These are phyloP conservation scores for Dione vanillae DNA, from an alignment of 2,888 invertebrate species.

Conservation along the genomic window DNA sequence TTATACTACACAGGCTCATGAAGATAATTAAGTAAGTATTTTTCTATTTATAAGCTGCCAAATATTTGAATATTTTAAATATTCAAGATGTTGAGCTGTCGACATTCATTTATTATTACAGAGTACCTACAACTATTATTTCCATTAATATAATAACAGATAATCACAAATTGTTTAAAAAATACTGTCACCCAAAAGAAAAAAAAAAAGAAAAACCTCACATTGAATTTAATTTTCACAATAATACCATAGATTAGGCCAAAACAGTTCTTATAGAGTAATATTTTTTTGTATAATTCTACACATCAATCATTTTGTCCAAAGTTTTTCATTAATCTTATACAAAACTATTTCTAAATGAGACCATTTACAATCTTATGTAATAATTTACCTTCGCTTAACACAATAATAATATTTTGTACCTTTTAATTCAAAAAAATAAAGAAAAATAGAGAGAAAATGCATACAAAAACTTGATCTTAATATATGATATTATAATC, in stretches of 20 bases:
- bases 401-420: conserved; percentile 7
- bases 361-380: conserved; percentile 32
- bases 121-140: background rate
- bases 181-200: conserved; percentile 2
- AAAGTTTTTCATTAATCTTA: conserved; percentile 12
- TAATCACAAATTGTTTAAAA: background rate
- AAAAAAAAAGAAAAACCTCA: background rate
- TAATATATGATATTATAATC: background rate
- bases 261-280: background rate
- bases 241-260: conserved; percentile 16
- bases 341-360: conserved; percentile 13
- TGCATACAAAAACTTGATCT: background rate
- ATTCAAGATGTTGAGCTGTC: conserved; percentile 5
- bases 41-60: background rate
- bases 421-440: background rate
- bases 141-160: background rate
- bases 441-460: background rate
- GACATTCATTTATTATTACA: conserved; percentile 8
- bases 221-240: conserved; percentile 3
- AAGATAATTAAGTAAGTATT: background rate
- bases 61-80: background rate
- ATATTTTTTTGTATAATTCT: background rate
- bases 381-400: background rate
- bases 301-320: conserved; percentile 2
- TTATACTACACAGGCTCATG: background rate